Evolutionary conservation across 1,140 invertebrate genomes (phyloP), one percentile per base, ranked within the genome.

Genomic region (Eciton burchellii): DNA sequence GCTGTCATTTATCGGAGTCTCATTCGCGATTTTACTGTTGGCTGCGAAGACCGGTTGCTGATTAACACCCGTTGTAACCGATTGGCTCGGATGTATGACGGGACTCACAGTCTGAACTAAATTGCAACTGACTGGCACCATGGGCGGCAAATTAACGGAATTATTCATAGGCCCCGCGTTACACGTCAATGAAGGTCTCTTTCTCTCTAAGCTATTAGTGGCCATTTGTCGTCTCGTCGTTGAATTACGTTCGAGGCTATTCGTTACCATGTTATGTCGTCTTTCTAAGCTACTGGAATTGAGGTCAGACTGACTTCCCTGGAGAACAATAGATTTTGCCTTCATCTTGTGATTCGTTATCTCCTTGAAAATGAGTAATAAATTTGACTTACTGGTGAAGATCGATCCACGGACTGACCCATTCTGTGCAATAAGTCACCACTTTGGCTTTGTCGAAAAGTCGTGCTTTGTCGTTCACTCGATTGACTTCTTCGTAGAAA

Each of bases 131-230:
- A 94, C 93, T 12, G 93, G 93, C 9, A 93, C 88, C 52, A 94
- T 92, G 5, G 93, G 93, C 41, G 93, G 92, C 26, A 94, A 88
- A 89, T 93, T 94, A 5, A 90, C 89, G 0, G 89, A 91, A 84
- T 93, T 93, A 54, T 89, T 89, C 12, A 86, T 85, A 29, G 88
- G 71, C 71, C 84, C 60, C 43, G 86, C 79, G 49, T 85, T 86
- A 60, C 89, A 88, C 5, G 90, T 89, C 3, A 94, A 76, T 21
- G 92, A 89, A 5, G 93, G 92, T 73, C 92, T 90, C 71, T 93
- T 94, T 77, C 93, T 88, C 66, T 94, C 93, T n/a, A 94, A 81
- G 66, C 93, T 94, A 57, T 93, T 94, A 0, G 93, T 94, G 0
- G 91, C 84, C 76, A 93, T 92, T 84, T 93, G 91, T 73, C 91